phyloP scores from a whole-genome alignment of 92 coral and sea anemone species.

The Chrysogorgia sp. region DNA sequence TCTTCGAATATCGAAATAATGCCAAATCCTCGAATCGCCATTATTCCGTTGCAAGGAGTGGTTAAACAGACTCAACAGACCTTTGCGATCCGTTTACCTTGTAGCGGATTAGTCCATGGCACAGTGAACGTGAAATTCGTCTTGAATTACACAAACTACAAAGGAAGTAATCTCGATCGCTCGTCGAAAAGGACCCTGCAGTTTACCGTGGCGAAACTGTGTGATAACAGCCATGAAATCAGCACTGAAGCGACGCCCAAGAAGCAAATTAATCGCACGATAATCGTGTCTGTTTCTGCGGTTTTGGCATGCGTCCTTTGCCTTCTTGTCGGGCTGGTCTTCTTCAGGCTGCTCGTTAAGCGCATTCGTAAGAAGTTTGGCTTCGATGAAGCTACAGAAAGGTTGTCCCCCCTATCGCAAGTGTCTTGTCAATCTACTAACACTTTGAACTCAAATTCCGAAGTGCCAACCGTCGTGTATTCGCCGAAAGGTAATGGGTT shows the following conservation, averaged over 20 bases:
- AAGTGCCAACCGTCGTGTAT: conserved; percentile 31
- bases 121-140: conserved; percentile 66
- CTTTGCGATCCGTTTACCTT: conserved; percentile 64
- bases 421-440: neutral
- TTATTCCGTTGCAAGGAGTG: neutral
- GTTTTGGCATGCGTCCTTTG: conserved; percentile 5
- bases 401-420: neutral
- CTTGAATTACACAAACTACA: conserved; percentile 72
- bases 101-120: conserved; percentile 74
- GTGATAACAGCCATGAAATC: neutral
- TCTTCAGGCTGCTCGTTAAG: conserved; percentile 35
- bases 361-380: conserved; percentile 28
- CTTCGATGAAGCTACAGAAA: conserved; percentile 21
- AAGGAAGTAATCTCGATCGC: neutral
- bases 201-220: neutral
- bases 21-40: conserved; percentile 5
- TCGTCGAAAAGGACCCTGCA: neutral
- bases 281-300: conserved; percentile 28
- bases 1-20: conserved; percentile 14
- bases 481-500: conserved; percentile 13
- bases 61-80: conserved; percentile 23
- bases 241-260: neutral
- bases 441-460: neutral
- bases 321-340: neutral
- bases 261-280: conserved; percentile 1